Evolutionary conservation across 2,113 vertebrate species (phyloP).

Genomic region (Haemorhous mexicanus): DNA sequence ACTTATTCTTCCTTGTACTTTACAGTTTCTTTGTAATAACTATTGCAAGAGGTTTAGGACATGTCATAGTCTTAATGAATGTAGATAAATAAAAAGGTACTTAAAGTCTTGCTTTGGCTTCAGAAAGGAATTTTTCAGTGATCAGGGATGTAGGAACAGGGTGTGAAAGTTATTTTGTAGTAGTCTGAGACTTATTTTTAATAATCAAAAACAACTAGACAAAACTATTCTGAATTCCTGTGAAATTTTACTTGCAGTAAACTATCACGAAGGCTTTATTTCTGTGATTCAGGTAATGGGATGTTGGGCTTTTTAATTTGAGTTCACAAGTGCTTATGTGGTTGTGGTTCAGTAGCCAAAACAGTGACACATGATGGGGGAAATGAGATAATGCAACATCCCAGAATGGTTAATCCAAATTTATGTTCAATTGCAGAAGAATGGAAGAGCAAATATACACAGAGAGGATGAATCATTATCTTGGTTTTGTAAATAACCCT

Average conservation of each 20-base stretch:
- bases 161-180: background rate
- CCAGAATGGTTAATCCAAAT: background rate
- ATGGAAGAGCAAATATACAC: background rate
- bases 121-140: background rate
- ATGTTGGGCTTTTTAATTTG: background rate
- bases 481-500: background rate
- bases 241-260: background rate
- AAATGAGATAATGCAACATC: background rate
- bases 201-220: background rate
- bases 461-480: background rate
- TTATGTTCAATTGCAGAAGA: background rate
- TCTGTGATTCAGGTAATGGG: background rate
- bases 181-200: background rate
- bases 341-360: background rate
- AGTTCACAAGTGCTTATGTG: background rate
- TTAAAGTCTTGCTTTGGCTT: background rate
- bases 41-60: background rate
- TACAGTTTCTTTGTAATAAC: background rate
- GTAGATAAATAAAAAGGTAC: background rate
- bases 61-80: background rate
- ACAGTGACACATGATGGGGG: fast-evolving
- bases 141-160: background rate
- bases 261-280: background rate
- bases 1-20: background rate
- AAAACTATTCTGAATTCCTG: background rate